phyloP scores from a whole-genome alignment of 2,888 invertebrate genomes.

The Cheilosia impressa region DNA sequence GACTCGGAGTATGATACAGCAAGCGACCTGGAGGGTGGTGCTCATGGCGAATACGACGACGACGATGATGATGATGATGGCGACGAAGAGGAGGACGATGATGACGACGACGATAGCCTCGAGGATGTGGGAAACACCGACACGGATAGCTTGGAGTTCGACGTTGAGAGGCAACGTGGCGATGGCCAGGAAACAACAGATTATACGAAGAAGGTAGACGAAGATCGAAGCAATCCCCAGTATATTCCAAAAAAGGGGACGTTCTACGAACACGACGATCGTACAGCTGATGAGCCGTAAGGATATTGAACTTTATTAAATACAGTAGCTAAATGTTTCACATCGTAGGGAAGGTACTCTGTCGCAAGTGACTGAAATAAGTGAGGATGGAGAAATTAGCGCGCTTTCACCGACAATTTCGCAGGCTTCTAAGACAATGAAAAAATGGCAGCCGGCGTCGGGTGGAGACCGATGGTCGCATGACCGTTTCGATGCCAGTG shows the following conservation, averaged over 20 bases:
- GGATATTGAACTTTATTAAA: slow-evolving; percentile 47
- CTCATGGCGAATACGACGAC: slow-evolving; percentile 81
- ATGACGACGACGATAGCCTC: slow-evolving; percentile 78
- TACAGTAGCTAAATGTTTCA: neutral
- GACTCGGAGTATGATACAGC: slow-evolving; percentile 84
- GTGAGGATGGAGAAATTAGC: slow-evolving; percentile 81
- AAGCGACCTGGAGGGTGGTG: slow-evolving; percentile 83
- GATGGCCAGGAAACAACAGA: slow-evolving; percentile 87
- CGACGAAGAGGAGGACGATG: slow-evolving; percentile 78
- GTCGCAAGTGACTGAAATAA: slow-evolving; percentile 77
- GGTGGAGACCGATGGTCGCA: slow-evolving; percentile 91
- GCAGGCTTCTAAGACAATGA: slow-evolving; percentile 82
- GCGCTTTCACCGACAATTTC: slow-evolving; percentile 80
- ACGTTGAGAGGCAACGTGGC: slow-evolving; percentile 87
- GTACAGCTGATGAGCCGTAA: slow-evolving; percentile 90
- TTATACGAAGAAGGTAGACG: slow-evolving; percentile 91
- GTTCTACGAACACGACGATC: slow-evolving; percentile 98
- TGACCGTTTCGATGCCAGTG: slow-evolving; percentile 86
- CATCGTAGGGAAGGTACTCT: slow-evolving; percentile 35
- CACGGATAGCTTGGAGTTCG: slow-evolving; percentile 67
- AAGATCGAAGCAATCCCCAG: slow-evolving; percentile 97
- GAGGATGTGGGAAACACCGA: slow-evolving; percentile 79
- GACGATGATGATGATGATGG: slow-evolving; percentile 79
- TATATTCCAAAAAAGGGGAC: slow-evolving; percentile 98
- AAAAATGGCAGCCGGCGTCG: slow-evolving; percentile 83